Base-by-base conservation (phyloP, 2,797 vertebrate genomes). In the Pampus argenteus region DNA sequence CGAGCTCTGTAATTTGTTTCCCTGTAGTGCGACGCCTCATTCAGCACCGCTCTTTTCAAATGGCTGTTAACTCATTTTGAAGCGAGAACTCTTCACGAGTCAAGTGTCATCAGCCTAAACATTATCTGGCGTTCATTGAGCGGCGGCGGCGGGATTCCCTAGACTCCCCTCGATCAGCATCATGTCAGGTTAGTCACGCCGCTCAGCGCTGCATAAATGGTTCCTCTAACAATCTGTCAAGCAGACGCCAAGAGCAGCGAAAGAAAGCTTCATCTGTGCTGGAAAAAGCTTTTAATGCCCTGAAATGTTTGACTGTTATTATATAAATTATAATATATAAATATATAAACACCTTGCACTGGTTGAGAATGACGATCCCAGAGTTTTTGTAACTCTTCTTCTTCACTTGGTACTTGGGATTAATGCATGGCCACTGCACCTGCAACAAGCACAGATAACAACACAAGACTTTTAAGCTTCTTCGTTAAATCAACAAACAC, bases 361-460 rank as follows among this genome's bases (percentile, higher is more conserved):
- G 96, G 87, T 96, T 98, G 71, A 99, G 96, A 81, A 99, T 98
- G 54, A 99, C 95, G 1, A 97, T 96, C 88, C 98, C 98, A 2
- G 98, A 99, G 90, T 99, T 99, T 93, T 95, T 99, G 90, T 99
- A 99, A 67, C 96, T 98, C 93, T 99, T 99, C 94, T 99, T 99
- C 94, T 99, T 99, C 18, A 94, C 92, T 92, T 94, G 97, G 89
- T 99, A 99, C 85, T 99, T 99, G 62, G 96, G 95, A 71, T 99
- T 99, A 49, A 99, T 95, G 86, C 98, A 99, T 28, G 96, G 96
- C 98, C 98, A 99, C 84, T 93, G 91, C 47, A 92, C 91, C 90
- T 91, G 77, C 5, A 56, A 75, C 58, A 65, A 2, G 22, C 28
- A 40, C 4, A 14, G 3, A 17, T 7, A 38, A 56, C 14, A 20